These are phyloP conservation scores for Scomber japonicus DNA, from an alignment of 2,113 vertebrate genomes.

Conservation along the genomic window DNA sequence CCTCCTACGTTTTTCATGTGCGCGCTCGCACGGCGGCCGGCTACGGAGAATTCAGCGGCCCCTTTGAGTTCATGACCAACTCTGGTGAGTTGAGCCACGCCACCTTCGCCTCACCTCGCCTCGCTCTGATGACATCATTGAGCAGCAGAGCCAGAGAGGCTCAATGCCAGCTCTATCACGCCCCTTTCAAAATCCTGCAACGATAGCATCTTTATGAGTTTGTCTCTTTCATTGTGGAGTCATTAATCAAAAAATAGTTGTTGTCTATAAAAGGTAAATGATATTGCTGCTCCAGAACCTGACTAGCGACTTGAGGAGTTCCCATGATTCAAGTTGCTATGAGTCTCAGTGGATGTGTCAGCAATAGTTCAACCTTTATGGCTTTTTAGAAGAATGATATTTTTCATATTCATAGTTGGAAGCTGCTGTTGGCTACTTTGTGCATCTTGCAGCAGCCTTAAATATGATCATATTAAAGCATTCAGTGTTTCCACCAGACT, in stretches of 20 bases:
- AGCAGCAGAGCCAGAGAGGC: background rate
- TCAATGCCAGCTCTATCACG: background rate
- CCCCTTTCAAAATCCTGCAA: constrained; percentile 12
- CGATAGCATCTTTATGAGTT: constrained; percentile 53
- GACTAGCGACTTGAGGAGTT: constrained; percentile 41
- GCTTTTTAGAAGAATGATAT: constrained; percentile 35
- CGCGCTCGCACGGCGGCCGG: constrained; percentile 95
- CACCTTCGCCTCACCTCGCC: background rate
- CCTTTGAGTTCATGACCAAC: constrained; percentile 97
- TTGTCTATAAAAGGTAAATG: constrained; percentile 56
- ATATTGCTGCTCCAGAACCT: constrained; percentile 51
- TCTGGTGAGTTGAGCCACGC: constrained; percentile 86
- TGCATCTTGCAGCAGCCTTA: background rate
- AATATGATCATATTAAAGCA: constrained; percentile 16
- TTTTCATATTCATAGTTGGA: constrained; percentile 22
- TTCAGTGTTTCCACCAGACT: background rate
- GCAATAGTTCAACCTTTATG: constrained; percentile 21
- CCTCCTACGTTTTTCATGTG: constrained; percentile 97
- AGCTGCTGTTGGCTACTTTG: constrained; percentile 22
- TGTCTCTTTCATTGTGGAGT: constrained; percentile 39
- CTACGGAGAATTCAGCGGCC: constrained; percentile 96
- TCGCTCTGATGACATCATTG: constrained; percentile 14
- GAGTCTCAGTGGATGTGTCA: constrained; percentile 40
- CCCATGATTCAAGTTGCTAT: constrained; percentile 47
- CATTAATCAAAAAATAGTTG: constrained; percentile 63